Evolutionary conservation across 1,140 invertebrate species (phyloP), one percentile per base, ranked within the genome.

Genomic region (Microplitis mediator): DNA sequence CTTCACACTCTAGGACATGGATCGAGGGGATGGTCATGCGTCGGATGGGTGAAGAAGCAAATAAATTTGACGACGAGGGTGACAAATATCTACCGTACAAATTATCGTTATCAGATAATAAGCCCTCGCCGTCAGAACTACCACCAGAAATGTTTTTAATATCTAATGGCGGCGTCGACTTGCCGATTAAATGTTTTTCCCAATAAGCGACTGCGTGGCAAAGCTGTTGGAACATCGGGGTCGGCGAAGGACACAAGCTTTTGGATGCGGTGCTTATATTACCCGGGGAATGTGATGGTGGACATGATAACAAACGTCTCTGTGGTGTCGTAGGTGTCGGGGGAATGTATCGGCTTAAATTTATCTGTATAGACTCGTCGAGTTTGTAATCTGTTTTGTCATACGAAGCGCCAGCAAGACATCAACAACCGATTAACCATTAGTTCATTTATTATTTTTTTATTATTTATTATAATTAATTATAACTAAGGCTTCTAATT

Each of bases 191-290:
- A 4, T 81, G 75, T 74, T 78, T 85, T 51, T 90, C 89, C 88
- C 88, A 89, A 78, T 89, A 87, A 45, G 82, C 84, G 11, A 90
- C 85, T 9, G 88, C 87, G 70, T 86, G 83, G 76, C 87, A 89
- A n/a, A 90, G 84, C 69, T 89, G 88, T 74, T 90, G 89, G 77
- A 90, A 87, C 78, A 89, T 82, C 39, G 89, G 89, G 3, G 88
- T 89, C 23, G 85, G 87, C 36, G 79, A 86, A 61, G 81, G 84
- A 69, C 79, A 88, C 73, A 77, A 77, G 71, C 78, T 85, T 75
- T 79, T 80, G 69, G 69, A 13, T 71, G 63, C 32, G 39, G 39
- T 6, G 45, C 58, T 60, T 4, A 71, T 60, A 34, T 74, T 45
- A 71, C 52, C 56, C 61, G 76, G 74, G 65, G 76, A 75, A 5